Percentiles rank a stretch among this genome's conserved stretches.
These are phyloP conservation scores for Rhinophrynus dorsalis DNA, from an alignment of 2,797 vertebrate species.

Conservation along the genomic window DNA sequence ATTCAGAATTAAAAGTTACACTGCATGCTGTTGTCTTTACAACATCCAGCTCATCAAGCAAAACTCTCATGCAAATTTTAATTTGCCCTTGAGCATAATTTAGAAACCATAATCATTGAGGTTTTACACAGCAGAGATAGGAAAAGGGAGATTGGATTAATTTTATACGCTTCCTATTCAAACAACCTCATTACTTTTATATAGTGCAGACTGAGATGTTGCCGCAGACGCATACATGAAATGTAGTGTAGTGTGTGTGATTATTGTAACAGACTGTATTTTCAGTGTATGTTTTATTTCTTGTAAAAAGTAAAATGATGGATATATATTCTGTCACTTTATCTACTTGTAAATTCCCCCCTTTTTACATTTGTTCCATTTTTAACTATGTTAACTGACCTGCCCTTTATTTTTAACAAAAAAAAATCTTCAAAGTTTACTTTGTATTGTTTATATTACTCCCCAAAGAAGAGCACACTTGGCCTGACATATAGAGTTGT, in stretches of 20 bases:
- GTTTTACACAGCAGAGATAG: slow-evolving; percentile 82
- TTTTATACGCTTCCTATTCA: slow-evolving; percentile 93
- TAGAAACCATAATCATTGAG: slow-evolving; percentile 98
- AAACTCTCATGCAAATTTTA: slow-evolving; percentile 97
- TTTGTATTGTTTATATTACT: slow-evolving; percentile 80
- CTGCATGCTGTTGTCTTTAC: slow-evolving; percentile 87
- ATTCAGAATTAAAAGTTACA: slow-evolving; percentile 88
- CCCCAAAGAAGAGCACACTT: slow-evolving; percentile 86
- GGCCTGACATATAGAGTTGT: slow-evolving; percentile 96
- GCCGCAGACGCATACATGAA: slow-evolving; percentile 83
- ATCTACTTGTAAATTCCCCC: slow-evolving; percentile 10
- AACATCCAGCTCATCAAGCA: slow-evolving; percentile 85
- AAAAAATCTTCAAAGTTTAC: slow-evolving; percentile 67
- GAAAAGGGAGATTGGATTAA: slow-evolving; percentile 86
- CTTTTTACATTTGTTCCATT: slow-evolving; percentile 64
- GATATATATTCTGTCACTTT: background rate
- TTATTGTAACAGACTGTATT: slow-evolving; percentile 60
- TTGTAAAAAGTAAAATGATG: slow-evolving; percentile 57
- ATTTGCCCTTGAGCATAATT: slow-evolving; percentile 99
- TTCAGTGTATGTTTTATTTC: slow-evolving; percentile 61
- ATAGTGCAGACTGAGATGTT: slow-evolving; percentile 86
- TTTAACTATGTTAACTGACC: slow-evolving; percentile 51
- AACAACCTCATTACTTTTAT: slow-evolving; percentile 98
- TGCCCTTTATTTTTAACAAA: slow-evolving; percentile 43
- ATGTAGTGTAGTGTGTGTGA: slow-evolving; percentile 64